Percentiles rank a stretch among this genome's conserved stretches.
phyloP scores from a whole-genome alignment of 2,113 vertebrate genomes.

The Rhodinocichla rosea region DNA sequence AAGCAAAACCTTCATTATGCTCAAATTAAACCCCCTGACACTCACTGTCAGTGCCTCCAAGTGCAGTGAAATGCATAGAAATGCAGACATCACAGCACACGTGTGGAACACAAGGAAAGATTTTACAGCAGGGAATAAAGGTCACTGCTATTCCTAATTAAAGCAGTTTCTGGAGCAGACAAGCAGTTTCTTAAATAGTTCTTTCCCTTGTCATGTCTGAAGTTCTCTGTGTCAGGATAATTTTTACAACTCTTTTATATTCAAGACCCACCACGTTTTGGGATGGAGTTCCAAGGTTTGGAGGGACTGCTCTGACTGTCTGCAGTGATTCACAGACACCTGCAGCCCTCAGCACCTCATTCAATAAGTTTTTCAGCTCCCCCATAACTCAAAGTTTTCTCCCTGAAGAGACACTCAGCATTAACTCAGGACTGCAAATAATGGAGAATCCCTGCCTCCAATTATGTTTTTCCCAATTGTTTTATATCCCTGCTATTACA shows the following conservation, averaged over 20 bases:
- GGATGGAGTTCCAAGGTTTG: not conserved
- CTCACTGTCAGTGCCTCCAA: not conserved
- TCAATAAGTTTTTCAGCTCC: not conserved
- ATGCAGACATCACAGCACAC: not conserved
- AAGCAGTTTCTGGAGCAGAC: not conserved
- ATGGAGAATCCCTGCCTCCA: not conserved
- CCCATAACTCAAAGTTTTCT: not conserved
- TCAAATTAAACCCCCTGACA: constrained; percentile 8
- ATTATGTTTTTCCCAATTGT: not conserved
- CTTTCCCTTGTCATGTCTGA: not conserved
- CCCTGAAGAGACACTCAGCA: not conserved
- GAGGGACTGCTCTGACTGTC: not conserved
- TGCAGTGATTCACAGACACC: not conserved
- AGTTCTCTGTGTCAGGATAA: not conserved
- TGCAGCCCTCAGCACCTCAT: not conserved
- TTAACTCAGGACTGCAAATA: not conserved
- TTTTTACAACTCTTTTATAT: not conserved
- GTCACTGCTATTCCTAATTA: not conserved
- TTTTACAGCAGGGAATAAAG: not conserved
- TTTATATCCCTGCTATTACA: not conserved
- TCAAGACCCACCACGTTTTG: not conserved
- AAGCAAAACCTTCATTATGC: constrained; percentile 1
- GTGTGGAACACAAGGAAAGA: not conserved
- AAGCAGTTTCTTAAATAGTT: not conserved
- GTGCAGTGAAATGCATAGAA: not conserved